These are phyloP conservation scores for Erpobdella octoculata DNA, from an alignment of 2,888 invertebrate species.

Conservation along the genomic window DNA sequence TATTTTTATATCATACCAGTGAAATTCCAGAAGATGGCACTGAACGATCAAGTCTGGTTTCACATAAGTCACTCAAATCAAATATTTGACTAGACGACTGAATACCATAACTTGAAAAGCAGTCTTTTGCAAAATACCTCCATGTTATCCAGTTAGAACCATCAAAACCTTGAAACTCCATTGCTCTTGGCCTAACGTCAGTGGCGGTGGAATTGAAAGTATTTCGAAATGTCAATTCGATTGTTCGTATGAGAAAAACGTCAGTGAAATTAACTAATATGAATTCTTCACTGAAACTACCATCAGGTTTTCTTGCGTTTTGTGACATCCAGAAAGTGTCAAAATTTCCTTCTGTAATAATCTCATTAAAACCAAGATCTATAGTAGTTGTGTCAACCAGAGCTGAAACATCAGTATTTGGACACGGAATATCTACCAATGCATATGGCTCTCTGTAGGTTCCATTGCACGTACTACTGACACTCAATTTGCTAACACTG, in stretches of 20 bases:
- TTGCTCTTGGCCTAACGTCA: constrained; percentile 27
- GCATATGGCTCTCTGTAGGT: no score
- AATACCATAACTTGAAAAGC: neutral
- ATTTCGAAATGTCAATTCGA: neutral
- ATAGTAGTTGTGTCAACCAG: neutral
- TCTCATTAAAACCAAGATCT: neutral
- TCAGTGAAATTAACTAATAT: constrained; percentile 5
- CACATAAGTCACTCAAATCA: neutral
- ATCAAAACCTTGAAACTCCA: constrained; percentile 20
- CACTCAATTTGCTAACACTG: neutral
- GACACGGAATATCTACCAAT: neutral
- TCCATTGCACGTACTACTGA: constrained; percentile 9
- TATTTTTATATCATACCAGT: neutral
- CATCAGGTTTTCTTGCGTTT: neutral
- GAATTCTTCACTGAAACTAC: neutral
- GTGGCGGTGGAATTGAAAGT: neutral
- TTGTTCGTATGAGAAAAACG: neutral
- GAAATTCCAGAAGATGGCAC: neutral
- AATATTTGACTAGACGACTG: neutral
- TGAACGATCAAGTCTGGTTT: neutral
- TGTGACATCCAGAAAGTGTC: constrained; percentile 15
- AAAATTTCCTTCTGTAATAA: neutral
- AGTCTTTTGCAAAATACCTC: constrained; percentile 23
- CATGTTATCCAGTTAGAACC: constrained; percentile 10
- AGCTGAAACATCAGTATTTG: neutral